Conservation (phyloP, 2,797 vertebrate species). For the Pseudochirops corinnae region DNA sequence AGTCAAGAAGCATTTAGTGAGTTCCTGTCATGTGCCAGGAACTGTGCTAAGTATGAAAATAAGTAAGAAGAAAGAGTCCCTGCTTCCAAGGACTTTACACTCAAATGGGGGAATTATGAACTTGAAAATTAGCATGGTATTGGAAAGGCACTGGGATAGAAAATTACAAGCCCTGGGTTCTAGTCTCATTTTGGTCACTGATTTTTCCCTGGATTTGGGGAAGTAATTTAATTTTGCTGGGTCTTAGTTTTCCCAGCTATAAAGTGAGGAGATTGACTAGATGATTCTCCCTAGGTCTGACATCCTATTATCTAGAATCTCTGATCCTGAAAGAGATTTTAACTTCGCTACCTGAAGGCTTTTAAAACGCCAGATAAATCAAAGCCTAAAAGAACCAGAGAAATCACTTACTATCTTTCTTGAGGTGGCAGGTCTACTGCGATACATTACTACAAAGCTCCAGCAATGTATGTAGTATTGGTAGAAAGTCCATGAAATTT, state of each 20-base stretch:
- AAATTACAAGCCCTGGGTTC: not conserved
- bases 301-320: not conserved
- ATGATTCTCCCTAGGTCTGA: not conserved
- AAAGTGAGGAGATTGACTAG: not conserved
- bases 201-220: not conserved
- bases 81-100: not conserved
- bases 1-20: not conserved
- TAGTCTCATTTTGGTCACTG: not conserved
- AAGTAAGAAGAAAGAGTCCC: not conserved
- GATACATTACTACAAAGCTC: not conserved
- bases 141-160: fast-evolving
- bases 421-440: not conserved
- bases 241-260: not conserved
- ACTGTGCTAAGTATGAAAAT: not conserved
- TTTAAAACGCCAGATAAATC: not conserved
- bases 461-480: not conserved
- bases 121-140: not conserved
- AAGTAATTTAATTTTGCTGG: not conserved
- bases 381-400: not conserved
- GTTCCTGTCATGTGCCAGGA: not conserved
- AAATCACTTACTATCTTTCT: not conserved
- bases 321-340: not conserved
- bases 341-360: not conserved
- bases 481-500: not conserved
- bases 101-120: not conserved